Base-by-base conservation (phyloP, 2,888 invertebrate species). In the Coremacera marginata region DNA sequence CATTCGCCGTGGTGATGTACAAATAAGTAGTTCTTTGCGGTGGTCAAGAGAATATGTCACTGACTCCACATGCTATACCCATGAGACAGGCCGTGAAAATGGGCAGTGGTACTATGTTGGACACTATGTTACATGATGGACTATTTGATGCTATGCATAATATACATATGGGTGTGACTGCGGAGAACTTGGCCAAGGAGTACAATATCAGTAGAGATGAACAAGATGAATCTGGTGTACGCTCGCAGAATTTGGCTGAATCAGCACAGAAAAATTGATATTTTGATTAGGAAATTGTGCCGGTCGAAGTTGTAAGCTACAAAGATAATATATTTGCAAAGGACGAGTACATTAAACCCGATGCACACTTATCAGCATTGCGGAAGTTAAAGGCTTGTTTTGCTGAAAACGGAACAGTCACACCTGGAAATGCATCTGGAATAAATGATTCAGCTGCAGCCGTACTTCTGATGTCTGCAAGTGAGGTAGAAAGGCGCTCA, bases 41-140 rank as follows among this genome's bases (percentile, higher is more conserved):
- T 44, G 96, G 96, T 0, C 95, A 95, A 90, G 96, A 96, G 89
- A 94, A 90, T 82, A 96, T 96, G 96, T 94, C 94, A 74, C 90
- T 91, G 88, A 92, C 95, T 4, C 94, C 93, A 1, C 96, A 96
- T 87, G 90, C 91, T 5, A 89, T 92, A 44, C 89, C 92, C 82
- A 83, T 95, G 79, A 90, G 96, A 68, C 85, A 89, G 79, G 93
- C 93, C 14, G 84, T 91, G 4, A 94, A 93, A 90, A 90, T 94
- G 89, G 95, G 95, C 5, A 88, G 93, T 81, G 89, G 90, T 5
- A 89, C 89, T 34, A 84, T 95, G 81, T 84, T 90, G 4, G 96
- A 96, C 85, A 91, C 93, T 0, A 90, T 95, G 91, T 73, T 94
- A 0, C 81, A 84, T 51, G 95, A 95, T 89, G 94, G 94, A 0